These are phyloP conservation scores for Streblospio benedicti DNA, from an alignment of 1,140 invertebrate genomes.

Conservation along the genomic window DNA sequence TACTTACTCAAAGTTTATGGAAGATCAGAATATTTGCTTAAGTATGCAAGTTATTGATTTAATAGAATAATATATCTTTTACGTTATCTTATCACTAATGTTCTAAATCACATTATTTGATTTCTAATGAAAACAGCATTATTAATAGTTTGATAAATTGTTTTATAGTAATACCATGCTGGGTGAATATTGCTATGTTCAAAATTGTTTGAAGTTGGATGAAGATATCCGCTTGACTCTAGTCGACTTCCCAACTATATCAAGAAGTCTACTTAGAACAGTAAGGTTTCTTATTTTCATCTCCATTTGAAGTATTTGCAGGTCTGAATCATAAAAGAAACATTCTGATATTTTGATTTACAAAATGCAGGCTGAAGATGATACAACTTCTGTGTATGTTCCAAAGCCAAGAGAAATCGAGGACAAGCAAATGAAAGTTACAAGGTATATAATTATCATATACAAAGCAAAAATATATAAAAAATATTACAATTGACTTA, in stretches of 20 bases:
- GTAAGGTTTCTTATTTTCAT: slow-evolving; percentile 48
- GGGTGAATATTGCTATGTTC: slow-evolving; percentile 84
- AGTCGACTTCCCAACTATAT: slow-evolving; percentile 58
- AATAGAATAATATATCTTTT: slow-evolving; percentile 17
- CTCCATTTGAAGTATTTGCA: slow-evolving; percentile 8
- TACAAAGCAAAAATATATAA: too few relatives aligned
- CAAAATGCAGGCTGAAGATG: slow-evolving; percentile 53
- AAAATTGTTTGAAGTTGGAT: slow-evolving; percentile 86
- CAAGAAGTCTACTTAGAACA: slow-evolving; percentile 60
- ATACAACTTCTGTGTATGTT: slow-evolving; percentile 30
- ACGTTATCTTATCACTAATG: neutral
- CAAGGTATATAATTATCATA: slow-evolving; percentile 23
- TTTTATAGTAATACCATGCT: slow-evolving; percentile 55
- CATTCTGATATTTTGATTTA: slow-evolving; percentile 7
- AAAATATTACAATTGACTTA: too few relatives aligned
- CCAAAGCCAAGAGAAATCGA: slow-evolving; percentile 22
- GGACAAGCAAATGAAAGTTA: slow-evolving; percentile 20
- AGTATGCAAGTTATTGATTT: slow-evolving; percentile 20
- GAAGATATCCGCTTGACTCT: slow-evolving; percentile 73
- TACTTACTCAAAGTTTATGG: slow-evolving; percentile 62
- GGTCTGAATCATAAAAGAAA: neutral
- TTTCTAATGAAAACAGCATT: neutral
- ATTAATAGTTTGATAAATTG: neutral
- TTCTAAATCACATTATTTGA: neutral
- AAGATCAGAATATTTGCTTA: slow-evolving; percentile 65